Percentiles rank a stretch among this genome's conserved stretches.
Evolutionary conservation across 2,797 vertebrate genomes (phyloP).

Genomic region (Diplodus puntazzo): DNA sequence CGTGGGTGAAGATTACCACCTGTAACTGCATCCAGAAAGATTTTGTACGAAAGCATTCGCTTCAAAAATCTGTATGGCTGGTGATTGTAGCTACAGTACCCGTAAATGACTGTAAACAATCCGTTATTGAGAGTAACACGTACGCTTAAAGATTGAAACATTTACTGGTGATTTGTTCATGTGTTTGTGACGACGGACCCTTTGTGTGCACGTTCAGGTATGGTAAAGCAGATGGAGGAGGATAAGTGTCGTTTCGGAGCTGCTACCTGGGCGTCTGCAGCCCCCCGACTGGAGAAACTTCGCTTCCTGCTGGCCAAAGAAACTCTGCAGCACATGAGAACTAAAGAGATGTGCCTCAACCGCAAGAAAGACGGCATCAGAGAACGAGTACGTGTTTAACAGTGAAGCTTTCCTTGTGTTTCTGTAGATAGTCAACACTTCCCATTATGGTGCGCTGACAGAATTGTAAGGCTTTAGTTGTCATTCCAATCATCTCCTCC

Average conservation of each 20-base stretch:
- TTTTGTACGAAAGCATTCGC: not conserved
- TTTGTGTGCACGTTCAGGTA: constrained; percentile 80
- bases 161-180: not conserved
- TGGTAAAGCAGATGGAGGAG: constrained; percentile 93
- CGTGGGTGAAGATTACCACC: not conserved
- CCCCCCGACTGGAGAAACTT: constrained; percentile 91
- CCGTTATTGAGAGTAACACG: not conserved
- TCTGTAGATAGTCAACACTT: constrained; percentile 22
- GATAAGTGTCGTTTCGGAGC: constrained; percentile 91
- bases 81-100: not conserved
- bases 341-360: constrained; percentile 92
- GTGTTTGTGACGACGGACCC: not conserved
- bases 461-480: constrained; percentile 8
- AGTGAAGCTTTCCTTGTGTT: not conserved
- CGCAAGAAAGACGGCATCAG: constrained; percentile 88
- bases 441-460: not conserved
- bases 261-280: constrained; percentile 90
- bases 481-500: constrained; percentile 24
- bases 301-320: constrained; percentile 92
- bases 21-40: not conserved
- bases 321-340: constrained; percentile 93
- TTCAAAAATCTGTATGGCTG: not conserved
- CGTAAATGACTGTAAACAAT: not conserved
- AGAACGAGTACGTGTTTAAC: constrained; percentile 81
- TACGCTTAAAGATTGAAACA: too few relatives aligned